Evolutionary conservation across 2,888 invertebrate genomes (phyloP).

Genomic region (Leptinotarsa peninsularis): DNA sequence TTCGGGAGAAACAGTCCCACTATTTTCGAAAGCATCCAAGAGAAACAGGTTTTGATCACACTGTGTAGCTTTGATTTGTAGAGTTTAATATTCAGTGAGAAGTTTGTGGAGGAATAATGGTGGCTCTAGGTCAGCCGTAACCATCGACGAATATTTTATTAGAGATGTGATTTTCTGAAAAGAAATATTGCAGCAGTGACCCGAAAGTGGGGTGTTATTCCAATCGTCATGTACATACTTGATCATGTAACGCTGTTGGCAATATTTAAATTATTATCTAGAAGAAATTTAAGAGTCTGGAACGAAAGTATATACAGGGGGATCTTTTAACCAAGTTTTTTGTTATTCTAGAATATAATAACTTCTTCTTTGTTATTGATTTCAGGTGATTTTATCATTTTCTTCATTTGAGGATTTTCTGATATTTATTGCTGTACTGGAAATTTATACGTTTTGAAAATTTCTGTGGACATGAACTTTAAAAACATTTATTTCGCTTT

Average conservation of each 20-base stretch:
- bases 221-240: constrained; percentile 63
- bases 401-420: neutral
- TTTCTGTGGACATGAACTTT: neutral
- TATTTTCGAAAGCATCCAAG: no score
- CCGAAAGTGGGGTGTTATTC: constrained; percentile 62
- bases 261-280: constrained; percentile 62
- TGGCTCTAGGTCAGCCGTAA: constrained; percentile 10
- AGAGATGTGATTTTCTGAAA: constrained; percentile 56
- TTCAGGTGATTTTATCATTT: neutral
- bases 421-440: neutral
- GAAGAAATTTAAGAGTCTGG: constrained; percentile 61
- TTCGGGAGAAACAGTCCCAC: no score
- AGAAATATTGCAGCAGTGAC: constrained; percentile 31
- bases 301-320: constrained; percentile 58
- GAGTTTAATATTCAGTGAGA: no score
- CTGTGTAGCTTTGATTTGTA: no score
- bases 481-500: neutral
- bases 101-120: neutral
- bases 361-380: neutral
- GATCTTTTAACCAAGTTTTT: constrained; percentile 28
- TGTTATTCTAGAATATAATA: neutral
- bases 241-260: constrained; percentile 60
- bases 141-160: constrained; percentile 39
- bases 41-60: no score
- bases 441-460: neutral